These are phyloP conservation scores for Drosophila willistoni DNA, from an alignment of 1,140 invertebrate species.

Conservation along the genomic window DNA sequence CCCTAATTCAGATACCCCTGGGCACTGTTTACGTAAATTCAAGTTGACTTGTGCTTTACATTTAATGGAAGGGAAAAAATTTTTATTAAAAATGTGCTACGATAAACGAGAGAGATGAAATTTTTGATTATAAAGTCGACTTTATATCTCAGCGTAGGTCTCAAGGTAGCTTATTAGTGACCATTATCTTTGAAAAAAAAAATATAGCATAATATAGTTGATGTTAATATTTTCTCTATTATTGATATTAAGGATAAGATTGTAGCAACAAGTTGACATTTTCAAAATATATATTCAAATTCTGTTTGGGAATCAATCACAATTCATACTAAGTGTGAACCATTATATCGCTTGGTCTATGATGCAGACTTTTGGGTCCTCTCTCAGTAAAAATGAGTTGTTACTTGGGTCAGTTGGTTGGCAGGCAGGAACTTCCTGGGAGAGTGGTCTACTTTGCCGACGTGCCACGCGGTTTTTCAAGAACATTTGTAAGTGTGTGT, in stretches of 20 bases:
- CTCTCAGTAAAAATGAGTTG: constrained; percentile 34
- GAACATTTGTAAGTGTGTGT: constrained; percentile 29
- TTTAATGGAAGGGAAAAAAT: constrained; percentile 35
- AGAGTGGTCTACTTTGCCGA: constrained; percentile 36
- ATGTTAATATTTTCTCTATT: no score
- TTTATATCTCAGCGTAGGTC: no score
- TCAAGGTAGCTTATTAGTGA: neutral
- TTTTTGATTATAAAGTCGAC: no score
- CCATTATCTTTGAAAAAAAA: no score
- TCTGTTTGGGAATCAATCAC: neutral
- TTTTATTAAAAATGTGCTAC: constrained; percentile 21
- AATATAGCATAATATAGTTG: no score
- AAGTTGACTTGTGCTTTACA: constrained; percentile 24
- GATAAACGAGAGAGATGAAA: neutral
- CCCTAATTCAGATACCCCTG: no score
- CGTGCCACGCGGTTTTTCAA: constrained; percentile 46
- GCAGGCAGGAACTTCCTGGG: constrained; percentile 36
- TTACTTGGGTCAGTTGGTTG: constrained; percentile 53
- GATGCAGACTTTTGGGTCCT: neutral
- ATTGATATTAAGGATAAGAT: no score
- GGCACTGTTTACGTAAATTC: neutral
- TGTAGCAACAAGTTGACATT: no score
- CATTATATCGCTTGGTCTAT: constrained; percentile 23
- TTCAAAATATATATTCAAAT: no score
- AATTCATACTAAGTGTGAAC: neutral